Conservation (phyloP, 2,113 vertebrate species). For the Phylloscopus trochiloides region DNA sequence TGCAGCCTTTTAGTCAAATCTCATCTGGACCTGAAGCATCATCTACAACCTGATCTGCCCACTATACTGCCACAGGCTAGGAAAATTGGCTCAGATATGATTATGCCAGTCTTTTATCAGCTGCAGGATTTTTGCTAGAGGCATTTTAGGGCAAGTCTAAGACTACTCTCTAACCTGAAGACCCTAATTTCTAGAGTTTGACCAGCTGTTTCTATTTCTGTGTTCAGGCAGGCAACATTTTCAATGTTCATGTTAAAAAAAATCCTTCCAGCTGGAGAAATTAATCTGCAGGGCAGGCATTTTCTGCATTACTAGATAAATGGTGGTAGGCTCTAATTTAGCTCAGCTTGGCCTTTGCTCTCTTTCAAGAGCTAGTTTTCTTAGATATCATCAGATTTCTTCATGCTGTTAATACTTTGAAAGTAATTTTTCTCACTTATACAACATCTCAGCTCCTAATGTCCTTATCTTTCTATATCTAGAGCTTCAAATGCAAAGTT, state of each 20-base stretch:
- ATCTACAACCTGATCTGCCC: neutral
- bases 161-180: neutral
- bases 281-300: constrained; percentile 17
- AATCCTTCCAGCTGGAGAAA: neutral
- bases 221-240: neutral
- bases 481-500: neutral
- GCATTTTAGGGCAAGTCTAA: neutral
- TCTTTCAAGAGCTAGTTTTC: constrained; percentile 23
- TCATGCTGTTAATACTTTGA: neutral
- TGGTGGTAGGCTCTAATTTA: constrained; percentile 7
- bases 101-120: neutral
- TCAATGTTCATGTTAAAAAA: neutral
- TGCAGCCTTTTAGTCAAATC: neutral
- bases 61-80: neutral
- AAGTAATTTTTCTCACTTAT: constrained; percentile 12
- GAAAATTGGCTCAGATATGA: neutral
- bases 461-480: neutral
- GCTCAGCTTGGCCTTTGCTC: constrained; percentile 32
- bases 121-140: neutral
- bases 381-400: constrained; percentile 16
- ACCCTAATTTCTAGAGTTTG: neutral
- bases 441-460: neutral
- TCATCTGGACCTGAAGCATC: neutral
- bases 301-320: constrained; percentile 16
- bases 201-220: neutral